These are phyloP conservation scores for Cygnus buccinator DNA, from an alignment of 2,113 vertebrate species.

Conservation along the genomic window DNA sequence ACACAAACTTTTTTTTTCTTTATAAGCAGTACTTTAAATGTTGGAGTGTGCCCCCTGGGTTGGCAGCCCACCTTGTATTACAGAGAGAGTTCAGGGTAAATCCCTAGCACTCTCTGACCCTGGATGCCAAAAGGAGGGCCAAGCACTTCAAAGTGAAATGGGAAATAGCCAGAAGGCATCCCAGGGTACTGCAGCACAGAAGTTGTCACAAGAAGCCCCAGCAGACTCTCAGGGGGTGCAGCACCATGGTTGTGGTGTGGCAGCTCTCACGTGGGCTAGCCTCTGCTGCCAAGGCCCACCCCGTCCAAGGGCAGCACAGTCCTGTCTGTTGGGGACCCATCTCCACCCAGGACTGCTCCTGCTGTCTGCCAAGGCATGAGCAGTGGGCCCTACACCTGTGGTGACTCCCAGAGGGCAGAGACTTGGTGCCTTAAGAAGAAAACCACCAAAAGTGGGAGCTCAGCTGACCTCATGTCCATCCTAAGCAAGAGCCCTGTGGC, in stretches of 20 bases:
- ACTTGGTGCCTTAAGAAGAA: background rate
- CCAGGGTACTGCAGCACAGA: background rate
- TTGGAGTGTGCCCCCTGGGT: background rate
- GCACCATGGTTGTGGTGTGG: background rate
- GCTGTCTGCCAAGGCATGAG: background rate
- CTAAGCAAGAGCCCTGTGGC: background rate
- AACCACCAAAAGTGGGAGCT: background rate
- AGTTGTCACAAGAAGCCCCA: background rate
- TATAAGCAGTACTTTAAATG: background rate
- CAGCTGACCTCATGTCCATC: background rate
- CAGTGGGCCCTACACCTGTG: background rate
- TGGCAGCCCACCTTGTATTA: background rate
- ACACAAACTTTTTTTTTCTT: background rate
- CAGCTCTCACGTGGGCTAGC: background rate
- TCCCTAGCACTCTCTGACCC: background rate
- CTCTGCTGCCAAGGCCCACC: background rate
- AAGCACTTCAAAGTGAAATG: background rate
- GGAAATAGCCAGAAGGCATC: background rate
- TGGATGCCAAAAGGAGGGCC: background rate
- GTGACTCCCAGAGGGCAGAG: fast-evolving
- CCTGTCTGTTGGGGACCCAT: background rate
- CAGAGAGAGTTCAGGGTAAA: background rate
- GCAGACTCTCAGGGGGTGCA: background rate
- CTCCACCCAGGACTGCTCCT: background rate
- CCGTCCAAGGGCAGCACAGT: background rate